Evolutionary conservation across 2,888 invertebrate genomes (phyloP).

Genomic region (Drosophila kuntzei): DNA sequence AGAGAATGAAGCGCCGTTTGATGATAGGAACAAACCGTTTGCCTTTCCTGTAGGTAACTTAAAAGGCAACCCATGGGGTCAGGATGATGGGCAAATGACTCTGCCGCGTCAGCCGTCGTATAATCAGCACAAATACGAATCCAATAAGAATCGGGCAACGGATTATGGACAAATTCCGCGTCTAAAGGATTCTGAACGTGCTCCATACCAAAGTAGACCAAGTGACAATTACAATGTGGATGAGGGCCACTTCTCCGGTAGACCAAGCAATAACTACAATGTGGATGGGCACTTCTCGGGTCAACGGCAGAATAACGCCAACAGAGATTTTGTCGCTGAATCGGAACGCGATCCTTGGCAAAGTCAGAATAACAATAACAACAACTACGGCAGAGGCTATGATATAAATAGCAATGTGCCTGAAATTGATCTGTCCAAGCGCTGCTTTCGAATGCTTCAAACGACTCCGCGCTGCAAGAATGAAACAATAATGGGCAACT

Average conservation of each 20-base stretch:
- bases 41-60: conserved; percentile 62
- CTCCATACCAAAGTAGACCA: conserved; percentile 87
- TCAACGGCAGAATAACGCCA: conserved; percentile 14
- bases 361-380: conserved; percentile 17
- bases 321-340: conserved; percentile 1
- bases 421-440: conserved; percentile 33
- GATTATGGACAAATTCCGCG: conserved; percentile 32
- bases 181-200: conserved; percentile 86
- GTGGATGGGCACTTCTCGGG: conserved; percentile 4
- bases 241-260: conserved; percentile 5
- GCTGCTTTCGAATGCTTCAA: conserved; percentile 71
- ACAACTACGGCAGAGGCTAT: conserved; percentile 86
- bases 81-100: conserved; percentile 12
- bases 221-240: conserved; percentile 9
- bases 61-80: conserved; percentile 51
- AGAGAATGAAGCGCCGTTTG: conserved; percentile 16
- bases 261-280: conserved; percentile 14
- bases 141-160: not conserved
- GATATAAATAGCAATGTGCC: conserved; percentile 58
- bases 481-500: conserved; percentile 83
- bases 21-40: not conserved
- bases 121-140: not conserved
- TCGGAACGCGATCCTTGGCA: conserved; percentile 14
- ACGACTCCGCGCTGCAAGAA: conserved; percentile 55
- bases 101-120: conserved; percentile 11